Evolutionary conservation across 2,888 invertebrate species (phyloP), one percentile per base, ranked within the genome.

Genomic region (Malacosoma neustria): DNA sequence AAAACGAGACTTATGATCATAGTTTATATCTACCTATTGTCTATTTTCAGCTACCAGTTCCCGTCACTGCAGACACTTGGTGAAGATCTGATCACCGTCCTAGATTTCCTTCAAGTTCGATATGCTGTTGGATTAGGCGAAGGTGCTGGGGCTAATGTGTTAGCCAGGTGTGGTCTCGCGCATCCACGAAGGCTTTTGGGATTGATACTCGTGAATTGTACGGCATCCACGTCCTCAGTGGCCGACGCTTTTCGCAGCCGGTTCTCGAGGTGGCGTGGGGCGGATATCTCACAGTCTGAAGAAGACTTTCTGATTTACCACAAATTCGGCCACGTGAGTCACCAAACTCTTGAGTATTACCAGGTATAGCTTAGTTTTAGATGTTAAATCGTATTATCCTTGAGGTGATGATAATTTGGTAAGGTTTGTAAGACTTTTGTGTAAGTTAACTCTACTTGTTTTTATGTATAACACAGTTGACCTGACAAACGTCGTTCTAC

Each of bases 311-410:
- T 96, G 48, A 90, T 95, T 57, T 92, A 94, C 68, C 96, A 96
- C 75, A 94, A 95, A 87, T 96, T 96, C 75, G 96, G 96, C 72
- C 92, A 93, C 80, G 95, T 95, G 89, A 92, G 94, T 92, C 54
- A 46, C 48, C 70, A 71, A 52, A 59, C 51, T 46, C 58, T 71
- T 54, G 63, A 54, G 59, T 76, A 54, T 57, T 82, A 82, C 51
- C 65, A 82, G 81, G 82, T 82, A 82, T n/a, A n/a, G n/a, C n/a
- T n/a, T n/a, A n/a, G n/a, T n/a, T n/a, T n/a, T n/a, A n/a, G n/a
- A n/a, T n/a, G n/a, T n/a, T n/a, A n/a, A n/a, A n/a, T n/a, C n/a
- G n/a, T n/a, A n/a, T n/a, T n/a, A n/a, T n/a, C n/a, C n/a, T n/a
- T n/a, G n/a, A n/a, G n/a, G n/a, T n/a, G n/a, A n/a, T n/a, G n/a